Conservation (phyloP, 1,140 invertebrate genomes). For the Drosophila mauritiana region DNA sequence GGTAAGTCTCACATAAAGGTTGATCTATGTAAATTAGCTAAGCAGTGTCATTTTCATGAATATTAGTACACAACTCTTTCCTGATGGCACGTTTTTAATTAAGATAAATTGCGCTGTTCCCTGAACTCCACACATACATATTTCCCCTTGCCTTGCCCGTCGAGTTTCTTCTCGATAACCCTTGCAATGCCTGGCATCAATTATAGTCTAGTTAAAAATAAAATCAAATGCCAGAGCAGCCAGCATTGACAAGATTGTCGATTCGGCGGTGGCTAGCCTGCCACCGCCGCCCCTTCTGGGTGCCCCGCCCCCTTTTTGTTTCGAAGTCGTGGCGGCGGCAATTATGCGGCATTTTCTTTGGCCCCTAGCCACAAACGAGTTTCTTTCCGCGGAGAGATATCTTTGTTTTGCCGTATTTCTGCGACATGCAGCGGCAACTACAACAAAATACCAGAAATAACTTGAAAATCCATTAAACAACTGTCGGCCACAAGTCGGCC, state of each 20-base stretch:
- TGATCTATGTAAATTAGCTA: slow-evolving; percentile 1
- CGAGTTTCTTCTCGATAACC: slow-evolving; percentile 28
- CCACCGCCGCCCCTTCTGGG: not conserved
- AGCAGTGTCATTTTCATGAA: slow-evolving; percentile 4
- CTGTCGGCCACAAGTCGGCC: slow-evolving; percentile 30
- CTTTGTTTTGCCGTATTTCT: slow-evolving; percentile 66
- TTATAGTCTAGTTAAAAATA: slow-evolving; percentile 77
- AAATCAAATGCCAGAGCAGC: slow-evolving; percentile 76
- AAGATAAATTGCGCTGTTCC: slow-evolving; percentile 15
- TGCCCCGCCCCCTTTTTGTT: slow-evolving; percentile 21
- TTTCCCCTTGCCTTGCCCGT: not conserved
- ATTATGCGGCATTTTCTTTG: slow-evolving; percentile 81
- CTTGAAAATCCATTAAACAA: slow-evolving; percentile 81
- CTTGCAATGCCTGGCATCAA: slow-evolving; percentile 55
- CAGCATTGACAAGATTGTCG: slow-evolving; percentile 79
- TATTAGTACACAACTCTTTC: slow-evolving; percentile 9
- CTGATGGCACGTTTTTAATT: slow-evolving; percentile 10
- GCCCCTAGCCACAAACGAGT: slow-evolving; percentile 70
- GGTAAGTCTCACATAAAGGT: not conserved
- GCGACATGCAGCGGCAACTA: slow-evolving; percentile 62
- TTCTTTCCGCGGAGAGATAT: slow-evolving; percentile 66
- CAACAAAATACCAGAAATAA: slow-evolving; percentile 82
- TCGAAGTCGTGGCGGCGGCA: slow-evolving; percentile 60
- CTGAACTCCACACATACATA: slow-evolving; percentile 17
- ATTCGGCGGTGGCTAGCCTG: slow-evolving; percentile 60